Evolutionary conservation across 1,140 invertebrate species (phyloP), one percentile per base, ranked within the genome.

Genomic region (Vanessa atalanta): DNA sequence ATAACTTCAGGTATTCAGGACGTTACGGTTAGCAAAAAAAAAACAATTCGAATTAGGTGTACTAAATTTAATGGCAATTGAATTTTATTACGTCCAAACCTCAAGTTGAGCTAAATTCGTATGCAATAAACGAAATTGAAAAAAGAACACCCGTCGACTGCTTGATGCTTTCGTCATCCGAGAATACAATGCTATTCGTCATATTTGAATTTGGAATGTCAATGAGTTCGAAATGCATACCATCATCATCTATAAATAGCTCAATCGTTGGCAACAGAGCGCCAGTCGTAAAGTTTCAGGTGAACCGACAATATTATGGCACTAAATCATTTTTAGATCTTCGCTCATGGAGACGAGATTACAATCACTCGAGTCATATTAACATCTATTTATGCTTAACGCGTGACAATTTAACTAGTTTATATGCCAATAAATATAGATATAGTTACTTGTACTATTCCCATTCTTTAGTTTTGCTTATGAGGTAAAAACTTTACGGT

Each of bases 261-360:
- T 15, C 20, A 48, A 77, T 47, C 73, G 69, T 74, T 80, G 79
- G 73, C 79, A 78, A 78, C 76, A 69, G 75, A 75, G 67, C 60
- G 73, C 66, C 72, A 79, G 72, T 80, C 76, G 63, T 79, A 75
- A 79, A 79, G 37, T 61, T 72, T 78, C 79, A 80, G 79, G 79
- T 80, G 76, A 78, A 78, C 72, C 72, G 50, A 72, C 73, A 76
- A 73, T 73, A 73, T 72, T 65, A 76, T 69, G 60, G 61, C 73
- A 72, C 31, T 76, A 80, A 80, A 78, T 80, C 73, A 78, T 55
- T 61, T 79, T 71, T 72, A 76, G 74, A 66, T 72, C 65, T 47
- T 47, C 50, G 55, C 16, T 66, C 57, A 64, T 61, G 57, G 31
- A 70, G 23, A 51, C 26, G 26, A 15, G 14, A 55, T 63, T 61